These are phyloP conservation scores for Listrodromus nycthemerus DNA, from an alignment of 2,888 invertebrate species.

Conservation along the genomic window DNA sequence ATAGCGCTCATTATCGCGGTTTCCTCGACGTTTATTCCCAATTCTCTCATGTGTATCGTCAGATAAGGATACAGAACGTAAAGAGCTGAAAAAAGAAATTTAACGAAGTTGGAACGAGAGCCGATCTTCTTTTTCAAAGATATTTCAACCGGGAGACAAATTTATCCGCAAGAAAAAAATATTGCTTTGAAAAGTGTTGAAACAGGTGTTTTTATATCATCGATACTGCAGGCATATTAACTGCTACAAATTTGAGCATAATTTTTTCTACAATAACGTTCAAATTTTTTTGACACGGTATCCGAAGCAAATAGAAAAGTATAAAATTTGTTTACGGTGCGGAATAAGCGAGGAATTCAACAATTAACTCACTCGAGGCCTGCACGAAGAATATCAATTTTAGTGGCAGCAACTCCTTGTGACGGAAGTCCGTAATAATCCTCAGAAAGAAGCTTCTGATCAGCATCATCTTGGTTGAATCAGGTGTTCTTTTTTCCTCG, in stretches of 20 bases:
- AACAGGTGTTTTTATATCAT: no score
- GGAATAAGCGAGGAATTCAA: background rate
- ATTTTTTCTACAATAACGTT: no score
- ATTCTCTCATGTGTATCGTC: slow-evolving; percentile 92
- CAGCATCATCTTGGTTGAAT: slow-evolving; percentile 86
- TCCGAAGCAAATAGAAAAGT: background rate
- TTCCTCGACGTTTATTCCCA: slow-evolving; percentile 92
- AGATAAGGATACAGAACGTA: slow-evolving; percentile 92
- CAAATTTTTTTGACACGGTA: no score
- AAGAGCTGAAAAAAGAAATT: slow-evolving; percentile 85
- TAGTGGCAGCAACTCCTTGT: slow-evolving; percentile 90
- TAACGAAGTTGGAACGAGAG: background rate
- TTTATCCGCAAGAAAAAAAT: no score
- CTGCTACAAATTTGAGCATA: no score
- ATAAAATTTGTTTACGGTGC: background rate
- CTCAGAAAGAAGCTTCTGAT: slow-evolving; percentile 88
- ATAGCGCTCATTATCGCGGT: slow-evolving; percentile 93
- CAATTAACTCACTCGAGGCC: slow-evolving; percentile 89
- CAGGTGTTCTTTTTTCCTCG: slow-evolving; percentile 20
- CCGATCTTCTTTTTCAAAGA: background rate
- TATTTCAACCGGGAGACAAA: no score
- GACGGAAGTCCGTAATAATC: slow-evolving; percentile 89
- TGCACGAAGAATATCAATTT: slow-evolving; percentile 92
- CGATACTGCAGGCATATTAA: no score
- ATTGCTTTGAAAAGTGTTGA: no score